phyloP scores from a whole-genome alignment of 1,140 invertebrate species.

The Rhynchophorus ferrugineus region DNA sequence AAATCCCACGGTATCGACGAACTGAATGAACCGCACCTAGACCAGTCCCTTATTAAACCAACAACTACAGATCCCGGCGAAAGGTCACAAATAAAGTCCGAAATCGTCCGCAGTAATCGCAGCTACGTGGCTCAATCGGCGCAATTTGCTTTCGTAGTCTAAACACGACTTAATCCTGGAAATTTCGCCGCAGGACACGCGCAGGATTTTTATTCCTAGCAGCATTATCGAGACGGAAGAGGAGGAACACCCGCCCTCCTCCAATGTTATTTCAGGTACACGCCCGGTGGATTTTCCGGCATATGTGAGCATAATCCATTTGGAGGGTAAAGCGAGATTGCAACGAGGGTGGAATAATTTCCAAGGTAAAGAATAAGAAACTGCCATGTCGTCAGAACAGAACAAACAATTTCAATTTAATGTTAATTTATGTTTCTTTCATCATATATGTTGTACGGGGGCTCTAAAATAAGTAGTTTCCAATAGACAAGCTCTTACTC shows the following conservation, averaged over 20 bases:
- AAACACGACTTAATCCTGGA: slow-evolving; percentile 15
- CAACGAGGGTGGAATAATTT: neutral
- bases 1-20: too few relatives aligned
- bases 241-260: too few relatives aligned
- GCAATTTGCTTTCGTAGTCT: slow-evolving; percentile 20
- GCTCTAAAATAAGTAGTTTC: too few relatives aligned
- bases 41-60: too few relatives aligned
- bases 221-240: slow-evolving; percentile 15
- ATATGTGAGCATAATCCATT: slow-evolving; percentile 19
- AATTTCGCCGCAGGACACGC: slow-evolving; percentile 16
- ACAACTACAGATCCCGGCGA: too few relatives aligned
- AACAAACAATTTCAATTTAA: too few relatives aligned
- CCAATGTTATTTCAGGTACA: slow-evolving; percentile 19
- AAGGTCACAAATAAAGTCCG: slow-evolving; percentile 14
- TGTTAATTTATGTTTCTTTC: too few relatives aligned
- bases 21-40: too few relatives aligned
- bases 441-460: too few relatives aligned
- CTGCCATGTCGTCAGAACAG: too few relatives aligned
- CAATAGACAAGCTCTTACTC: too few relatives aligned
- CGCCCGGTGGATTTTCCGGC: slow-evolving; percentile 14
- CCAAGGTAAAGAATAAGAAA: neutral
- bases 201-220: slow-evolving; percentile 19
- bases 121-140: slow-evolving; percentile 14
- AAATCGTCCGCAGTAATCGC: slow-evolving; percentile 10
- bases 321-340: slow-evolving; percentile 4